phyloP scores from a whole-genome alignment of 1,140 invertebrate species.

The Ladona fulva region DNA sequence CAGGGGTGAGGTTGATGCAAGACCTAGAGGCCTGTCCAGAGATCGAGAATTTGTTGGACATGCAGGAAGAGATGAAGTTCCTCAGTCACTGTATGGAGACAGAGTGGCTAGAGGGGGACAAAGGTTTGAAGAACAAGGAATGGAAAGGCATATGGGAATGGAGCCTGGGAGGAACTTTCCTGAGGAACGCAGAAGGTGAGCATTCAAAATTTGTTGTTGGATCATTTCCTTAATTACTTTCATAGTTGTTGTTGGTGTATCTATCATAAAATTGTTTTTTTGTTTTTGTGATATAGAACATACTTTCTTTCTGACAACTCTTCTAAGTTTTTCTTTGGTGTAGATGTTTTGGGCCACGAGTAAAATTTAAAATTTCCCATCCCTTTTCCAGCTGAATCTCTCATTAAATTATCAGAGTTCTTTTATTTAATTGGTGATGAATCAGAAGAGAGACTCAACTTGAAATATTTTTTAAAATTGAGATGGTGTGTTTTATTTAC shows the following conservation, averaged over 20 bases:
- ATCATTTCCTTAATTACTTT: not conserved
- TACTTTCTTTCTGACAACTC: too few relatives aligned
- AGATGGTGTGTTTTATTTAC: too few relatives aligned
- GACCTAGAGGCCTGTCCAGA: not conserved
- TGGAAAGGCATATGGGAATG: conserved; percentile 14
- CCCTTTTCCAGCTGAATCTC: too few relatives aligned
- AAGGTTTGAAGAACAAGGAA: conserved; percentile 9
- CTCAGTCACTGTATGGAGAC: not conserved
- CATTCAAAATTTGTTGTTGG: not conserved
- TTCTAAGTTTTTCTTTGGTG: too few relatives aligned
- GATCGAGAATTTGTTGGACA: not conserved
- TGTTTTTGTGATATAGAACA: too few relatives aligned
- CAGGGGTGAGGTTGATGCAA: conserved; percentile 5
- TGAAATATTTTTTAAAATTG: too few relatives aligned
- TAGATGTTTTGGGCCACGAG: too few relatives aligned
- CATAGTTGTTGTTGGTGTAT: not conserved
- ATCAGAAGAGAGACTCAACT: too few relatives aligned
- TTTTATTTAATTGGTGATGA: too few relatives aligned
- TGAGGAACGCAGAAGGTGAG: conserved; percentile 18
- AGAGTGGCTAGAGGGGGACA: not conserved
- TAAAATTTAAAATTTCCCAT: too few relatives aligned
- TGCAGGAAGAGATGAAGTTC: not conserved
- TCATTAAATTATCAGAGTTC: too few relatives aligned
- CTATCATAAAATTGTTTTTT: too few relatives aligned
- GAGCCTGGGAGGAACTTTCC: conserved; percentile 18